A percentile compares a stretch with the other conserved stretches of the same genome.
Conservation (phyloP, 2,113 vertebrate genomes). For the Semicossyphus pulcher region DNA sequence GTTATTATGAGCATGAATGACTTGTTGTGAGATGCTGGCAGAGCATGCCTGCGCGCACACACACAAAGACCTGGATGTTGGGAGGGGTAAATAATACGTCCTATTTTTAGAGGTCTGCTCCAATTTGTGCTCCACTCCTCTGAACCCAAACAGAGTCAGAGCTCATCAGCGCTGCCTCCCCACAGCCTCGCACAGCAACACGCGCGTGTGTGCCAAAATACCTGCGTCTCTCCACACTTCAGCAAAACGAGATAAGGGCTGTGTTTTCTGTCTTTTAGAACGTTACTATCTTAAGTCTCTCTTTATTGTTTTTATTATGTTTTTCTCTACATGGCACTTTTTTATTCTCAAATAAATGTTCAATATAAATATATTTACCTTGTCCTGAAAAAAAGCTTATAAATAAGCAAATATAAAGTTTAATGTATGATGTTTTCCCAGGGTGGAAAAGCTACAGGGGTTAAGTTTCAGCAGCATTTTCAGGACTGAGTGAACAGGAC, state of each 20-base stretch:
- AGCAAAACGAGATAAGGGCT: slow-evolving; percentile 2
- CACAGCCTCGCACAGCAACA: background rate
- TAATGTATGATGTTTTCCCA: no score
- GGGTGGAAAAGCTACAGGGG: no score
- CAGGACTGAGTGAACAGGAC: no score
- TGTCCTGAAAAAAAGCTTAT: no score
- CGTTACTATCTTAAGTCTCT: background rate
- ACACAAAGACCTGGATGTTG: slow-evolving; percentile 57
- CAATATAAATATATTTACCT: no score
- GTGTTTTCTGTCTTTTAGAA: no score
- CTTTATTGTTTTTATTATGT: background rate
- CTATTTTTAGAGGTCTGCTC: slow-evolving; percentile 73
- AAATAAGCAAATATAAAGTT: no score
- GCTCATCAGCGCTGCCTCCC: slow-evolving; percentile 56
- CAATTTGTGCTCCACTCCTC: slow-evolving; percentile 62
- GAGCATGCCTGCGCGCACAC: slow-evolving; percentile 19
- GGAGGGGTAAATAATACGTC: slow-evolving; percentile 52
- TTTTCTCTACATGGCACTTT: background rate
- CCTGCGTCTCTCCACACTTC: slow-evolving; percentile 1
- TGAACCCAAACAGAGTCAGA: slow-evolving; percentile 60
- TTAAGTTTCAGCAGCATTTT: no score
- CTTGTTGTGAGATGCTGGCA: slow-evolving; percentile 32
- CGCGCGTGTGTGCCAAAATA: slow-evolving; percentile 1
- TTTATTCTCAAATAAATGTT: no score
- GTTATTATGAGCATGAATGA: slow-evolving; percentile 32